A percentile compares a stretch with the other conserved stretches of the same genome.
These are phyloP conservation scores for Myxocyprinus asiaticus DNA, from an alignment of 2,113 vertebrate species.

Conservation along the genomic window DNA sequence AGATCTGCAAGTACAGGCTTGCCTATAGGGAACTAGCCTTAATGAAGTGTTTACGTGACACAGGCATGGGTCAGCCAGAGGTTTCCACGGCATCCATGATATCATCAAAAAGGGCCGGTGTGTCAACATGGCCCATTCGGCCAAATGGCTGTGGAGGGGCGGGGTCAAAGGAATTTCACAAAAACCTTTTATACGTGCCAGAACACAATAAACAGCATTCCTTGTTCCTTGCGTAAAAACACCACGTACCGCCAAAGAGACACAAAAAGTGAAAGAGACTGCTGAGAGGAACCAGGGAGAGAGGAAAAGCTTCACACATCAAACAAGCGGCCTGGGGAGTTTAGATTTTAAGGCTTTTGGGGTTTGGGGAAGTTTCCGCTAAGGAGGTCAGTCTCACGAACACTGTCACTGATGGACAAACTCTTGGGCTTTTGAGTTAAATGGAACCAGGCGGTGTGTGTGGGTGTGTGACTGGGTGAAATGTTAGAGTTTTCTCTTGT, in stretches of 20 bases:
- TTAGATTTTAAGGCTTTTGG: slow-evolving; percentile 28
- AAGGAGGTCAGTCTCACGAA: slow-evolving; percentile 27
- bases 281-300: slow-evolving; percentile 10
- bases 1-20: slow-evolving; percentile 63
- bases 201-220: slow-evolving; percentile 63
- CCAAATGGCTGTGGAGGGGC: slow-evolving; percentile 59
- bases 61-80: slow-evolving; percentile 69
- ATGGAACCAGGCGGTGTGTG: not conserved
- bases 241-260: slow-evolving; percentile 44
- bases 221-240: slow-evolving; percentile 40
- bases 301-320: slow-evolving; percentile 47
- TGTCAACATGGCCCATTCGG: slow-evolving; percentile 57
- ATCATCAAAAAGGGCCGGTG: slow-evolving; percentile 73
- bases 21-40: slow-evolving; percentile 58
- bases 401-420: slow-evolving; percentile 15
- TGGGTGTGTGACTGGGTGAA: slow-evolving; percentile 21
- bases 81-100: slow-evolving; percentile 67
- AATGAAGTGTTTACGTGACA: slow-evolving; percentile 69
- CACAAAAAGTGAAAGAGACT: slow-evolving; percentile 4
- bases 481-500: not conserved
- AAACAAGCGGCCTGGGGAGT: slow-evolving; percentile 41
- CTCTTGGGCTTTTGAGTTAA: slow-evolving; percentile 7
- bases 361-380: slow-evolving; percentile 21
- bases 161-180: slow-evolving; percentile 63
- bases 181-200: slow-evolving; percentile 48